Base-by-base conservation (phyloP, 1,140 invertebrate species). In the Drosophila quadrilineata region DNA sequence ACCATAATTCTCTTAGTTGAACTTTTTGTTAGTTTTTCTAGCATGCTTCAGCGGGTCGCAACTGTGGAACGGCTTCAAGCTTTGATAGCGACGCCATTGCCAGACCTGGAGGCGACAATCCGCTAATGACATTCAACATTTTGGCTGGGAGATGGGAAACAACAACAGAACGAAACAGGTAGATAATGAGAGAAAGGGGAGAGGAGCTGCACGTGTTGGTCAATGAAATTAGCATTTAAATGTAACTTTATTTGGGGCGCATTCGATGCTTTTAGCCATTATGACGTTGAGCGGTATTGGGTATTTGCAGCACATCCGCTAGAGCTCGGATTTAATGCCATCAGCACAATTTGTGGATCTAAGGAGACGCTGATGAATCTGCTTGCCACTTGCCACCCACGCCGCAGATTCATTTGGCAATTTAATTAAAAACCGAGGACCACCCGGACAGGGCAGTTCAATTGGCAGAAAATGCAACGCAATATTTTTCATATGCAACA, bases 71-170 rank as follows among this genome's bases (percentile, higher is more conserved):
- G 4, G n/a, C 17, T 49, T 12, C 3, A 1, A 21, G 33, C n/a
- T 31, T 36, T 8, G 14, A 17, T 17, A 12, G 14, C 36, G 14
- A 41, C 53, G 57, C 26, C 10, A 54, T 54, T 29, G 35, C 29
- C 40, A 82, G 72, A 73, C 56, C 77, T 41, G 38, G 62, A 65
- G 77, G 77, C 77, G 77, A 82, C 77, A 84, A 71, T 63, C 53
- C 52, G 65, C 65, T 84, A 84, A 84, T 84, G 73, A 85, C 79
- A 77, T 74, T 76, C 77, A 77, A 58, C 73, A 77, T 68, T 73
- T 66, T 52, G 53, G 53, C 60, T 75, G 45, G 19, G 40, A 52
- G 29, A 26, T 54, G 33, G 19, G 19, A 29, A 33, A n/a, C 8
- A 12, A 21, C 3, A n/a, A 10, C 16, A 33, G 56, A n/a, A n/a